Evolutionary conservation across 2,797 vertebrate genomes (phyloP).

Genomic region (Melanotaenia maccullochi): DNA sequence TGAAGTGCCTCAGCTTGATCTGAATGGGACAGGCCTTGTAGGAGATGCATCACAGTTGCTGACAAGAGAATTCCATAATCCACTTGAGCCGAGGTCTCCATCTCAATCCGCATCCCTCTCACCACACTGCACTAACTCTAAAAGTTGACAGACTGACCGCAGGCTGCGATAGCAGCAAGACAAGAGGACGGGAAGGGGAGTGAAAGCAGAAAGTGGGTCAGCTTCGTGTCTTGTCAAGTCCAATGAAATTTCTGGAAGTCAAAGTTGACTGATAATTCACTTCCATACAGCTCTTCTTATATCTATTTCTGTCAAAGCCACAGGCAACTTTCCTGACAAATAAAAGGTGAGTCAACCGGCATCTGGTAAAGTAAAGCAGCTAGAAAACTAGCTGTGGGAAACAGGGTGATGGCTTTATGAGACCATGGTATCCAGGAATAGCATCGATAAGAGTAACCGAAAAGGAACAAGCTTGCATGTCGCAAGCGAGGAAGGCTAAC

Average conservation of each 20-base stretch:
- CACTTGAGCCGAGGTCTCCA: constrained; percentile 40
- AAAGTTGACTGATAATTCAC: constrained; percentile 62
- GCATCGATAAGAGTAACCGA: constrained; percentile 54
- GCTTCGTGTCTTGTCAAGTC: constrained; percentile 62
- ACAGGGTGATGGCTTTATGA: constrained; percentile 47
- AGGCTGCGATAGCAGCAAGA: constrained; percentile 50
- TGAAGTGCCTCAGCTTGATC: constrained; percentile 32
- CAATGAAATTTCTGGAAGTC: constrained; percentile 60
- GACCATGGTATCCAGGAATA: constrained; percentile 49
- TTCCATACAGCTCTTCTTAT: constrained; percentile 37
- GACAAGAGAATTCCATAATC: constrained; percentile 52
- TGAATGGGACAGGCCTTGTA: constrained; percentile 48
- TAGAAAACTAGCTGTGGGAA: constrained; percentile 26
- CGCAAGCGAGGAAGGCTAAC: constrained; percentile 23
- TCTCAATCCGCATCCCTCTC: constrained; percentile 21
- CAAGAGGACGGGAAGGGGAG: constrained; percentile 48
- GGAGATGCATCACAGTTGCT: constrained; percentile 58
- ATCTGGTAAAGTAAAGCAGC: constrained; percentile 45
- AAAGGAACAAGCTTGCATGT: constrained; percentile 40
- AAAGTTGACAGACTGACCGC: constrained; percentile 66
- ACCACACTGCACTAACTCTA: constrained; percentile 29
- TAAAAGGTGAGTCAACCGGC: constrained; percentile 59
- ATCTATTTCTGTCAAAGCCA: constrained; percentile 57
- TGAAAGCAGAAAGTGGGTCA: constrained; percentile 69
- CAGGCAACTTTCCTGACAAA: constrained; percentile 47